These are phyloP conservation scores for Ornithoptera priamus DNA, from an alignment of 2,888 invertebrate species.

Conservation along the genomic window DNA sequence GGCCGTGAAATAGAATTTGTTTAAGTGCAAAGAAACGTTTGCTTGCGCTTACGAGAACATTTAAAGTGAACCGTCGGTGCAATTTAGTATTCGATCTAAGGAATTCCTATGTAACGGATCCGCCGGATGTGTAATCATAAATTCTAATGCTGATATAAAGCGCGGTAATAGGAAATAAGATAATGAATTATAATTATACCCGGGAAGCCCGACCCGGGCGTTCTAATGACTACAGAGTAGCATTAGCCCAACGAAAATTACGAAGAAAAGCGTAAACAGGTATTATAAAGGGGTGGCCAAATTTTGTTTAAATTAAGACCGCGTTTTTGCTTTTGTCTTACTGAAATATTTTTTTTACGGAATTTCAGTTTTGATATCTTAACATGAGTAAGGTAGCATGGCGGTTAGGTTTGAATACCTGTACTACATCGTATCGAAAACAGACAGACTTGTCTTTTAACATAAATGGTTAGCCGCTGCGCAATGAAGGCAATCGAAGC, in stretches of 20 bases:
- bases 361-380: no score
- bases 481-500: no score
- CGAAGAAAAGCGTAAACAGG: slow-evolving; percentile 71
- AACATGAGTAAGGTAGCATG: no score
- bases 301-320: slow-evolving; percentile 54
- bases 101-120: background rate
- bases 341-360: background rate
- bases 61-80: background rate
- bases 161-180: slow-evolving; percentile 52
- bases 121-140: slow-evolving; percentile 31
- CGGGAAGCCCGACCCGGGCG: slow-evolving; percentile 49
- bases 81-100: background rate
- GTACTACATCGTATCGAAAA: no score
- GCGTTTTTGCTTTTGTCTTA: slow-evolving; percentile 44
- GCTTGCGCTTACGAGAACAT: background rate
- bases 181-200: slow-evolving; percentile 73
- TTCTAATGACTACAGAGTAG: slow-evolving; percentile 68
- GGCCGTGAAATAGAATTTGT: slow-evolving; percentile 45
- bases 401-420: no score
- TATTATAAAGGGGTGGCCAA: slow-evolving; percentile 63
- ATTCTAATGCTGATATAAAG: slow-evolving; percentile 45
- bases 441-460: no score
- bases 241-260: slow-evolving; percentile 75
- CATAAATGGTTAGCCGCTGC: no score
- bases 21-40: slow-evolving; percentile 30